Evolutionary conservation across 1,140 invertebrate species (phyloP), one percentile per base, ranked within the genome.

Genomic region (Drosophila kohkoa): DNA sequence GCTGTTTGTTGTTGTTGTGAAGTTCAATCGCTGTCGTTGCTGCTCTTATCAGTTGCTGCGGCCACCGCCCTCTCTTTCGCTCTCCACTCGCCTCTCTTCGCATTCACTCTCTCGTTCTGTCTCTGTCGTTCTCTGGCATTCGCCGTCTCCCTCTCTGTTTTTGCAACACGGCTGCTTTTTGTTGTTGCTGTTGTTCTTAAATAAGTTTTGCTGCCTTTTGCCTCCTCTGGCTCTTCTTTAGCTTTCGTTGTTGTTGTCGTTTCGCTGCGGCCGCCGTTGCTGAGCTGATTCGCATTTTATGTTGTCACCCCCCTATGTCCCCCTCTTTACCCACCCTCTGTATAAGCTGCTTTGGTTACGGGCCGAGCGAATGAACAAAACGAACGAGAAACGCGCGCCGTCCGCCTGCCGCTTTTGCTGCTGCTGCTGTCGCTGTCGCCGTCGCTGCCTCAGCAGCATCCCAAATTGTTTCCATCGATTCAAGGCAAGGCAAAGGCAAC

Each of bases 391-490:
- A 43, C 41, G 41, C 11, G 41, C 41, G 41, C 41, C 55, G 64
- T 15, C 10, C 71, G 69, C 30, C 59, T 54, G 57, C 48, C 66
- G 30, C 43, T 25, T 25, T 25, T 55, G 58, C 28, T n/a, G 55
- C 30, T n/a, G 64, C 8, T n/a, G 43, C 5, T 16, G 49, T 32
- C 7, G 25, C 16, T 13, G 57, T 43, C 13, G 30, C 45, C 30
- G 70, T 16, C 46, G 57, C 52, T 43, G 51, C 41, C 41, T 43
- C 38, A 67, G 57, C 68, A 66, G 71, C 71, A 74, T 74, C 54
- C 73, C 59, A 75, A 75, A 71, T 75, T 71, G 68, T 71, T 75
- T 73, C 69, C 68, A 76, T 76, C 74, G 74, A 66, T 76, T 68
- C 52, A 41, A 75, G 63, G 43, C 59, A 63, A 20, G 3, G 46